Conservation (phyloP, 2,797 vertebrate species). For the Urophycis tenuis region DNA sequence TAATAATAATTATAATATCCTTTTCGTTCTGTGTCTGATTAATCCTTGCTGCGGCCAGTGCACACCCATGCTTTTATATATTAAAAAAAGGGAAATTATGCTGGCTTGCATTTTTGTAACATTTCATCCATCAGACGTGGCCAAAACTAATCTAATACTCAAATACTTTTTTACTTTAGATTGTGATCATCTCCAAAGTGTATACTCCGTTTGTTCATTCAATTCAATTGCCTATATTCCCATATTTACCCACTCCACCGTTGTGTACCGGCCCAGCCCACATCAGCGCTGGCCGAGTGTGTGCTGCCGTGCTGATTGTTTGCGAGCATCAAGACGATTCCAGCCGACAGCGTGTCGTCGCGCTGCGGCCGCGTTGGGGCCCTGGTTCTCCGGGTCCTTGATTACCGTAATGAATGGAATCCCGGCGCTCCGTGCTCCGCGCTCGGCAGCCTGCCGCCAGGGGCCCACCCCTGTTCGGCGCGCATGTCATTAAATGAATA, state of each 20-base stretch:
- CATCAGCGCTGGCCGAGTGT: slow-evolving; percentile 18
- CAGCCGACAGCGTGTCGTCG: slow-evolving; percentile 21
- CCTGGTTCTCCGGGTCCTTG: slow-evolving; percentile 20
- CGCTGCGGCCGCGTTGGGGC: slow-evolving; percentile 12
- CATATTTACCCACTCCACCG: not conserved
- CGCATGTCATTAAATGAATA: slow-evolving; percentile 5
- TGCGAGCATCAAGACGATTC: slow-evolving; percentile 13
- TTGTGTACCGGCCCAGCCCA: slow-evolving; percentile 20
- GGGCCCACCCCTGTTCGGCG: not conserved
- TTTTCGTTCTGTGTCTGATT: not conserved
- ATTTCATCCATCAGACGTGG: not conserved
- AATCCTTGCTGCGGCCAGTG: too few relatives aligned
- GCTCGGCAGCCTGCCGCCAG: not conserved
- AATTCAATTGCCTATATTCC: too few relatives aligned
- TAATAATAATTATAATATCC: not conserved
- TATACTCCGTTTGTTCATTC: not conserved
- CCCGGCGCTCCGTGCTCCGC: slow-evolving; percentile 15
- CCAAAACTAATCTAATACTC: too few relatives aligned
- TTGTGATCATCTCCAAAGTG: not conserved
- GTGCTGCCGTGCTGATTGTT: not conserved
- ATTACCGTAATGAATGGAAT: slow-evolving; percentile 40
- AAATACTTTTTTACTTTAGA: not conserved
- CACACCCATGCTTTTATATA: too few relatives aligned
- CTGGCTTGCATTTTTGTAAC: not conserved
- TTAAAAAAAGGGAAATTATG: not conserved